phyloP scores from a whole-genome alignment of 2,888 invertebrate species.

The Philereme transversata region DNA sequence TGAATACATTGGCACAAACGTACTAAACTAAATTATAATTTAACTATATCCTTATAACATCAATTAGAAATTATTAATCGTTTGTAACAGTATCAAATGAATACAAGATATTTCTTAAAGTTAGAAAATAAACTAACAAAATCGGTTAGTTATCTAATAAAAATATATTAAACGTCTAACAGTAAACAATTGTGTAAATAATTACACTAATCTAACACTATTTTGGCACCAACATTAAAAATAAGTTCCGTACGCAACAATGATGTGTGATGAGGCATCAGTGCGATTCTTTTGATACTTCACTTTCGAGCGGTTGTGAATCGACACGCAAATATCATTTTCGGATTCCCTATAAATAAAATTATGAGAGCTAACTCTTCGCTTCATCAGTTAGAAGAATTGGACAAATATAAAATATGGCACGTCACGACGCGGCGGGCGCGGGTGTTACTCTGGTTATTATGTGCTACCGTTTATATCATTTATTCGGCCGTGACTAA shows the following conservation, averaged over 20 bases:
- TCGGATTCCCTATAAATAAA: too few relatives aligned
- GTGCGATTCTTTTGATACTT: too few relatives aligned
- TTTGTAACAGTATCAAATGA: conserved; percentile 23
- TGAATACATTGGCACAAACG: conserved; percentile 32
- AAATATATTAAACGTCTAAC: conserved; percentile 17
- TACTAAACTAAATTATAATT: conserved; percentile 38
- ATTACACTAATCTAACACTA: neutral
- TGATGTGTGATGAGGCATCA: too few relatives aligned
- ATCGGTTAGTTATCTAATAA: conserved; percentile 16
- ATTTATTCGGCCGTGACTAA: too few relatives aligned
- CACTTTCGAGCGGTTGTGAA: too few relatives aligned
- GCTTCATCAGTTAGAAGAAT: too few relatives aligned
- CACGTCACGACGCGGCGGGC: too few relatives aligned
- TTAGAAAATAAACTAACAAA: conserved; percentile 16
- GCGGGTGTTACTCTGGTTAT: too few relatives aligned
- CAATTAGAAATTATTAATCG: conserved; percentile 24
- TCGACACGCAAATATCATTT: too few relatives aligned
- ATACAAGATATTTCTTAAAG: conserved; percentile 18
- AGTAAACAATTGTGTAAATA: conserved; percentile 13
- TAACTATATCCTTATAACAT: conserved; percentile 39
- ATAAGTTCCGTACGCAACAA: neutral
- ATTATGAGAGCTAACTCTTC: too few relatives aligned
- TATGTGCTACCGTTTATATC: too few relatives aligned
- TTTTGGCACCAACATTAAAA: conserved; percentile 7
- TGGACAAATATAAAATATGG: too few relatives aligned